Evolutionary conservation across 1,140 invertebrate species (phyloP), one percentile per base, ranked within the genome.

Genomic region (Drosophila navojoa): DNA sequence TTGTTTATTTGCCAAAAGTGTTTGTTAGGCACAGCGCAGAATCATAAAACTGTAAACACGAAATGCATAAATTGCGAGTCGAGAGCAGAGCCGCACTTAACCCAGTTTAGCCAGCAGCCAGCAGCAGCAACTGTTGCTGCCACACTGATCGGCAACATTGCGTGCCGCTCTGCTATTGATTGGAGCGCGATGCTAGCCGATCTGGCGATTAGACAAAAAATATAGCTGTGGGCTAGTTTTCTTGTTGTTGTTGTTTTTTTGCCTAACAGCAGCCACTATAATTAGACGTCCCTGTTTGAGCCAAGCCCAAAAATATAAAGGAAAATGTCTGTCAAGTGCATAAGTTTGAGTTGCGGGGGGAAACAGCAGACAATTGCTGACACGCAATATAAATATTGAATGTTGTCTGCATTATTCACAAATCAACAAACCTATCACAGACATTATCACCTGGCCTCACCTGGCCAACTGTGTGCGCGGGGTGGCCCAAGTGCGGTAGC

Each of bases 21-120:
- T 68, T 71, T 74, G 61, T 58, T 53, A 69, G 76, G 70, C 62
- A 81, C 70, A 77, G 75, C 77, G 75, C 77, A 78, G 80, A 81
- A 85, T 85, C 81, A 85, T 85, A 85, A 85, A 85, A 80, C 81
- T 80, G 81, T 79, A 77, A 86, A 81, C 81, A 86, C 81, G 81
- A 85, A 81, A 78, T 71, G 77, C 81, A 85, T 86, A 85, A 85
- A 85, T 81, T 86, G 77, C 81, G 47, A 54, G 22, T 62, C 72
- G 59, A 76, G 78, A 76, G 76, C 10, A 47, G 54, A 66, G 66
- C 74, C 40, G 62, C 66, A 85, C 81, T 85, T 85, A 85, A 85
- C 81, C 81, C 81, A 85, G 81, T 68, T 82, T 49, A 22, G 64
- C 16, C 67, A 70, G 64, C 59, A 73, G 57, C 77, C 19, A 19